Base-by-base conservation (phyloP, 2,888 invertebrate species). In the Ariolimax columbianus region DNA sequence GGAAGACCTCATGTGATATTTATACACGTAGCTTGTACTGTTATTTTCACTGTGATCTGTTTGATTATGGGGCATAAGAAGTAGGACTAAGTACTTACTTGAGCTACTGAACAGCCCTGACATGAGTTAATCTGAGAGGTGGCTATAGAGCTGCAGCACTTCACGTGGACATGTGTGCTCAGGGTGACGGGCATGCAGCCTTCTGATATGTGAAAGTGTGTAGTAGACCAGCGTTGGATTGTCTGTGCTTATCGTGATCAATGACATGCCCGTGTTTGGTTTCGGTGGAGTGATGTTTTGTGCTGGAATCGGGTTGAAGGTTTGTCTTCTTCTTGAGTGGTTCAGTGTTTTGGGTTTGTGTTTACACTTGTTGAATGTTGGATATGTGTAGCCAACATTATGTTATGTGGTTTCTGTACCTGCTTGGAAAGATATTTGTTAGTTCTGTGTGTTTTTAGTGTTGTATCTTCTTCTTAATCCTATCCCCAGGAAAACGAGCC, bases 231-330 rank as follows among this genome's bases (percentile, higher is more conserved):
- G 72, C 14, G 26, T 38, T 43, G 30, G 73, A 75, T 51, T 51
- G 33, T 4, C 17, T 51, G 1, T 51, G 51, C 30, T 75, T 47
- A 14, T 51, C 51, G 17, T 0, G 7, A 6, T 75, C 11, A 30
- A 75, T 75, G 73, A 47, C 14, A 75, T 75, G 73, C 47, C 73
- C 43, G 73, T 43, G 51, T 63, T 79, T 79, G 43, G 66, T 14
- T 79, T 40, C 43, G 47, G 63, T 47, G 79, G 79, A 47, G 79
- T 79, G 17, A 79, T 79, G 4, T 66, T 79, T 66, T 79, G 79
- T 33, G 38, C 79, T 26, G 79, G 79, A 30, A 43, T 79, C 47
- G 66, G 63, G 1, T 66, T 68, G 23, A 79, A 79, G 79, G 79
- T 79, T 66, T 30, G 79, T 75, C 47, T 72, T 7, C 43, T 0